Base-by-base conservation (phyloP, 2,797 vertebrate genomes). In the Lutjanus campechanus region DNA sequence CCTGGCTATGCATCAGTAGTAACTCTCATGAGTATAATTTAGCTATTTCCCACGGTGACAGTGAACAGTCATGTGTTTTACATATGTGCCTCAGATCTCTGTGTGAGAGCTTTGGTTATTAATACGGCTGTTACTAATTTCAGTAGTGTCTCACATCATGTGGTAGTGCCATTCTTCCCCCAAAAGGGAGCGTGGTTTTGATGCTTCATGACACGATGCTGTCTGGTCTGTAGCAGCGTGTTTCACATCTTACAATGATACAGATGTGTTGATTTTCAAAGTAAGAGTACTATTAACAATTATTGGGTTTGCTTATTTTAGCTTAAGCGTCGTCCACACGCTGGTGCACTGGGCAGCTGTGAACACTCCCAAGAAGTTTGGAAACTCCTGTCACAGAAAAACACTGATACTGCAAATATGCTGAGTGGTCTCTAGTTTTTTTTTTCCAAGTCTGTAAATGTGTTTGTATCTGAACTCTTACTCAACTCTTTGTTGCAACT, bases 381-480 rank as follows among this genome's bases (percentile, higher is more conserved):
- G 8, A 50, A 69, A 58, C 15, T 7, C 44, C 11, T 22, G 7
- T 50, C 4, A n/a, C 11, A 61, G 65, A 74, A 40, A 79, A 75
- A 44, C 22, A 54, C 59, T 46, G 59, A 64, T n/a, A 65, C 2
- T 12, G 54, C 10, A 41, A 43, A 69, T 63, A 53, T 67, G 22
- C 58, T 22, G 46, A 75, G 16, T 3, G 20, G 11, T n/a, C 20
- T 43, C 11, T 4, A 22, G 15, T 54, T 2, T 36, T 36, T 40
- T 10, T n/a, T 22, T 36, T 15, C 40, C 2, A 41, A 61, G 15
- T 5, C 0, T 8, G 61, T 62, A 44, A 62, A 72, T n/a, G 20
- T n/a, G 29, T 43, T 72, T 70, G 63, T 20, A 66, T 61, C 47
- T 76, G 43, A 83, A 78, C 81, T 68, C 19, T 50, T 7, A 9